Evolutionary conservation across 2,888 invertebrate species (phyloP), one percentile per base, ranked within the genome.

Genomic region (Chaetogeoica ovagalla): DNA sequence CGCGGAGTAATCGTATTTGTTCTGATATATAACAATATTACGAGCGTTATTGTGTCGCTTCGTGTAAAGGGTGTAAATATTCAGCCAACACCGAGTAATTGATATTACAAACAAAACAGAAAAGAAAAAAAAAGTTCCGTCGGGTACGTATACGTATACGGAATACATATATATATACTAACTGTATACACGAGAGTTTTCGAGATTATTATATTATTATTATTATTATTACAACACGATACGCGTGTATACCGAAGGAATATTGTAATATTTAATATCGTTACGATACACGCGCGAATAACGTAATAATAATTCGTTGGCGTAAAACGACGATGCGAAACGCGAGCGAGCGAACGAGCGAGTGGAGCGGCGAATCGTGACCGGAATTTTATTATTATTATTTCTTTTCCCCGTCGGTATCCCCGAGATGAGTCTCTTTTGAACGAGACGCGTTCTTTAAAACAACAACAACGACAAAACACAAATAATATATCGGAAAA

Each of bases 331-430:
- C 70, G 60, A 11, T 23, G 72, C 39, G 39, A 8, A 39, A 62
- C 60, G 62, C 60, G 39, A 59, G 71, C 4, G 39, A n/a, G n/a
- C n/a, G n/a, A n/a, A n/a, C n/a, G n/a, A n/a, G n/a, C n/a, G n/a
- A n/a, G n/a, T n/a, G n/a, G 30, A 30, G 30, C 1, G 30, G 4
- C 30, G 30, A 30, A 60, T 70, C 77, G 77, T 79, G 77, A 79
- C 77, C 70, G 77, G 77, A 79, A 79, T 70, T 43, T 43, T 79
- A 70, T 79, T 79, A 70, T 79, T 79, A 62, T 79, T 30, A 30
- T 77, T 77, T 70, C 77, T 55, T 79, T 55, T 57, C 19, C 1
- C 9, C 48, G 48, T 13, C 62, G 30, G 7, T 7, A 9, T 59
- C 66, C 11, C 39, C 55, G 39, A 8, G 57, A 57, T 21, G 19